Base-by-base conservation (phyloP, 2,797 vertebrate genomes). In the Gymnodraco acuticeps region DNA sequence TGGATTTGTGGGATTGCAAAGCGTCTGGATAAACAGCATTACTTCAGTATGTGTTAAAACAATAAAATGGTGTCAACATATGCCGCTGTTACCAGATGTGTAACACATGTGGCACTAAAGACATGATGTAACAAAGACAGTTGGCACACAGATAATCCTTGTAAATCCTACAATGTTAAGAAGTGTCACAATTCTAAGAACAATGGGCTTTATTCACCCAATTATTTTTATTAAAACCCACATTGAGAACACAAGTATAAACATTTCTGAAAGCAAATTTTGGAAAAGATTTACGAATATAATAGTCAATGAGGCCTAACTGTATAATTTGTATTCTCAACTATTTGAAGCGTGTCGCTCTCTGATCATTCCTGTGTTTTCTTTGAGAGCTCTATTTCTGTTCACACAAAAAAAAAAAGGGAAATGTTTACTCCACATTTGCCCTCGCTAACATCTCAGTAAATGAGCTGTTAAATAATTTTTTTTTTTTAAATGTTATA, bases 41-140 rank as follows among this genome's bases (percentile, higher is more conserved):
- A 48, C 17, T 64, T 62, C 5, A 65, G 15, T 23, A 43, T 2
- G 14, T 61, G 42, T 62, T 74, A 46, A 61, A 69, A 55, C 16
- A 67, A 64, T 70, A 55, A 63, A 78, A 52, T 8, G 0, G 54
- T 52, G 52, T 76, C n/a, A 68, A 71, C 45, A 79, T 20, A 47
- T 16, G 53, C 54, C 65, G 54, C 68, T 0, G 13, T 65, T n/a
- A 15, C 61, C 76, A 80, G 65, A 87, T 83, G 70, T 77, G 12
- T 45, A 58, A 61, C 79, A 78, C 51, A 66, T 77, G 73, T 56
- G 59, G 41, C 11, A 13, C 27, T 64, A 9, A 55, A 65, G 42
- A 61, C 6, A 17, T 3, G 42, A 19, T 3, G 33, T 17, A 58
- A 17, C 45, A 59, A 14, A 46, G 67, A 31, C 59, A 43, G n/a